Conservation (phyloP, 2,113 vertebrate species). For the Choloepus hoffmanni region DNA sequence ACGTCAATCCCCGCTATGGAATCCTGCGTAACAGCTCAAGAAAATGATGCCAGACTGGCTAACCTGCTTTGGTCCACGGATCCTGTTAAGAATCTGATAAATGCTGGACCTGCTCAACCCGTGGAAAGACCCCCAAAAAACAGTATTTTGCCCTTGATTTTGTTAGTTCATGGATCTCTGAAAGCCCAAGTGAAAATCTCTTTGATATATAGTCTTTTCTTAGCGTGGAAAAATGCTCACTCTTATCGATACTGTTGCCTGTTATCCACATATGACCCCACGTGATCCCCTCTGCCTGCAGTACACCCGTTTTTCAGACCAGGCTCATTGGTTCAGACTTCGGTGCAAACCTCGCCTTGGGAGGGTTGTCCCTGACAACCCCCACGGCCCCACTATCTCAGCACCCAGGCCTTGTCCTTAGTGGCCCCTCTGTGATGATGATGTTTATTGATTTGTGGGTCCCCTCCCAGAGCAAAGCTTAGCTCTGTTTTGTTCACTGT, state of each 20-base stretch:
- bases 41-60: not conserved
- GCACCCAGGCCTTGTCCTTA: not conserved
- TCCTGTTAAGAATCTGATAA: not conserved
- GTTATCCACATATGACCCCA: not conserved
- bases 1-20: not conserved
- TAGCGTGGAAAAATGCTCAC: not conserved
- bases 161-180: not conserved
- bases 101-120: not conserved
- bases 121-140: not conserved
- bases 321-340: not conserved
- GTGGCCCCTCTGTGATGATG: not conserved
- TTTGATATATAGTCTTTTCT: not conserved
- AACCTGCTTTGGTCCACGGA: not conserved
- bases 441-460: not conserved
- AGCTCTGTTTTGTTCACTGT: not conserved
- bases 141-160: not conserved
- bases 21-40: not conserved
- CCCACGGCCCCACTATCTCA: not conserved
- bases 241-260: not conserved
- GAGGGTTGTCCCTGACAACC: not conserved
- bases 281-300: not conserved
- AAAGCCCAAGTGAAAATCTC: not conserved
- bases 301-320: not conserved
- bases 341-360: not conserved
- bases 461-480: not conserved